Evolutionary conservation across 2,113 vertebrate genomes (phyloP).

Genomic region (Machaerirhynchus nigripectus): DNA sequence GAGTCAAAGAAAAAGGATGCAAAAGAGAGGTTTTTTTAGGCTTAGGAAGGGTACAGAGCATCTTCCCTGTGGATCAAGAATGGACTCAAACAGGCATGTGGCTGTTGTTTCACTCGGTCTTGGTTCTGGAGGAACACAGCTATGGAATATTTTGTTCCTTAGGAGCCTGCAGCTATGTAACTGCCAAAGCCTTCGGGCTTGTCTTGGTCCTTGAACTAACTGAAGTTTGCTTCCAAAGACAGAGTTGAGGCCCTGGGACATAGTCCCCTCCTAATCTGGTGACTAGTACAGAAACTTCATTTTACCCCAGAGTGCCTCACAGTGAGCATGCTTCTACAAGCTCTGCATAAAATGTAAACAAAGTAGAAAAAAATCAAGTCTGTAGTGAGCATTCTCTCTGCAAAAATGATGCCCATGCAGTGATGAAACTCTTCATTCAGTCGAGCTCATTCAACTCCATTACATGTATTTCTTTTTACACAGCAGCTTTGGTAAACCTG

Average conservation of each 20-base stretch:
- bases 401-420: background rate
- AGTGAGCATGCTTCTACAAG: conserved; percentile 8
- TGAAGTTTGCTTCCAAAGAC: background rate
- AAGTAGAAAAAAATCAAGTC: conserved; percentile 15
- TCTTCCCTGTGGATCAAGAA: background rate
- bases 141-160: background rate
- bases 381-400: conserved; percentile 17
- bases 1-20: background rate
- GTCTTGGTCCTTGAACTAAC: background rate
- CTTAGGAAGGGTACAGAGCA: background rate
- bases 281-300: background rate
- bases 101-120: background rate
- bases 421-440: background rate
- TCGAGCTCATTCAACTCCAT: background rate
- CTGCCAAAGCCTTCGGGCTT: background rate
- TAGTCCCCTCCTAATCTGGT: background rate
- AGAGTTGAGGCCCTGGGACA: background rate
- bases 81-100: background rate
- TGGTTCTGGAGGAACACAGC: background rate
- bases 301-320: background rate
- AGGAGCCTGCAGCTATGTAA: background rate
- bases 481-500: background rate
- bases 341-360: conserved; percentile 9
- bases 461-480: background rate
- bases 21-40: background rate